Conservation (phyloP, 2,113 vertebrate genomes). For the Pleuronectes platessa region DNA sequence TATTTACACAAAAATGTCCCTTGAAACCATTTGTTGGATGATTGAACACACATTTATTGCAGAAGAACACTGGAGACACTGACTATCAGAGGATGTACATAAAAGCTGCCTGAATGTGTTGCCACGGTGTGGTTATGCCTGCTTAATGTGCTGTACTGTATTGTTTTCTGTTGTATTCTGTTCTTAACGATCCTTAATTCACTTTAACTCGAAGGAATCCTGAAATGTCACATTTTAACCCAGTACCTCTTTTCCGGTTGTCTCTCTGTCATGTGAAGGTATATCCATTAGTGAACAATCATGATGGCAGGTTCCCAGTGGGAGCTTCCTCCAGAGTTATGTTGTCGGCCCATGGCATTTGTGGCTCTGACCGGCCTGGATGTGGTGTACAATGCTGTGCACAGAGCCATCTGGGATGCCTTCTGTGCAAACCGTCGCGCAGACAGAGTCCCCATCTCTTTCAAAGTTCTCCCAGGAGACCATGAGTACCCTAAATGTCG, state of each 20-base stretch:
- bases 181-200: background rate
- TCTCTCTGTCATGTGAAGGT: constrained; percentile 33
- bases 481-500: constrained; percentile 98
- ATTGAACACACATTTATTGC: too few species aligned
- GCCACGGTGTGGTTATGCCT: background rate
- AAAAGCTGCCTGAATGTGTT: background rate
- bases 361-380: constrained; percentile 95
- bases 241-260: background rate
- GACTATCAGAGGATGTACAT: too few species aligned
- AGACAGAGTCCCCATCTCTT: constrained; percentile 97
- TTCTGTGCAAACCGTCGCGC: constrained; percentile 96
- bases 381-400: constrained; percentile 94
- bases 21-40: too few species aligned
- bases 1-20: too few species aligned
- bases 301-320: constrained; percentile 84
- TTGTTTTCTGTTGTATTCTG: background rate
- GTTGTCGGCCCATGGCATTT: constrained; percentile 97
- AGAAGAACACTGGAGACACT: too few species aligned
- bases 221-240: background rate
- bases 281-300: constrained; percentile 50
- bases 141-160: background rate
- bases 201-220: background rate
- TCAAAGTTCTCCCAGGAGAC: constrained; percentile 96
- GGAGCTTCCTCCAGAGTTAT: constrained; percentile 97
- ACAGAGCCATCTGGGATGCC: constrained; percentile 97